These are phyloP conservation scores for Cremastinae sp. DNA, from an alignment of 2,888 invertebrate species.

Conservation along the genomic window DNA sequence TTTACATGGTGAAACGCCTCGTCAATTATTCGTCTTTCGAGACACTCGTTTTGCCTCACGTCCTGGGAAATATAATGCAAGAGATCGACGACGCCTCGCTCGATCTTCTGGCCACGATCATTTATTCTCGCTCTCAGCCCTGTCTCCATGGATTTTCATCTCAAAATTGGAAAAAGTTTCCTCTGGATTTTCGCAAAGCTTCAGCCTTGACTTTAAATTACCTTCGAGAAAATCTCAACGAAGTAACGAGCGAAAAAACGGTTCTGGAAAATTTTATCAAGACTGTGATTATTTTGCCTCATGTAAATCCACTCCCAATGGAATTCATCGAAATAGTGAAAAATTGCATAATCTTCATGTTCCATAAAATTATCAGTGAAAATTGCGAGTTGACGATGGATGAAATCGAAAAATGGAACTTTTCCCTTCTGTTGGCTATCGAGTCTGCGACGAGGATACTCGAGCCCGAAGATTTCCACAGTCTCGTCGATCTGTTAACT, in stretches of 20 bases:
- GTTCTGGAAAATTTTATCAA: conserved; percentile 68
- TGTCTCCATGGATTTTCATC: conserved; percentile 84
- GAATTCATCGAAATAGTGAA: conserved; percentile 65
- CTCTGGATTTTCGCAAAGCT: conserved; percentile 80
- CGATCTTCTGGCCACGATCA: conserved; percentile 85
- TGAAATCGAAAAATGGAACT: conserved; percentile 64
- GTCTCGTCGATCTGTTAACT: conserved; percentile 74
- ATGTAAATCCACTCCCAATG: conserved; percentile 68
- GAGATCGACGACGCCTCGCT: conserved; percentile 83
- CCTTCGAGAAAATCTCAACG: conserved; percentile 65
- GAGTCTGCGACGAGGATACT: conserved; percentile 84
- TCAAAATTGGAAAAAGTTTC: conserved; percentile 86
- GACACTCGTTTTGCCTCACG: conserved; percentile 86
- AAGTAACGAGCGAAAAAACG: conserved; percentile 64
- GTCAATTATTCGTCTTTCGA: conserved; percentile 87
- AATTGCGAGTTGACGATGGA: conserved; percentile 34
- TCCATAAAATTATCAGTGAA: conserved; percentile 63
- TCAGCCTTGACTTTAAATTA: conserved; percentile 65
- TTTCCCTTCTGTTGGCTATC: conserved; percentile 82
- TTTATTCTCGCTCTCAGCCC: conserved; percentile 85
- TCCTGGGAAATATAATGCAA: conserved; percentile 83
- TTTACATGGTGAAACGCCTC: conserved; percentile 86
- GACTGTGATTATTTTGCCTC: conserved; percentile 73
- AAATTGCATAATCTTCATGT: conserved; percentile 62
- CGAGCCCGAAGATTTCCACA: conserved; percentile 80